Conservation (phyloP, 2,113 vertebrate genomes). For the Clupea harengus region DNA sequence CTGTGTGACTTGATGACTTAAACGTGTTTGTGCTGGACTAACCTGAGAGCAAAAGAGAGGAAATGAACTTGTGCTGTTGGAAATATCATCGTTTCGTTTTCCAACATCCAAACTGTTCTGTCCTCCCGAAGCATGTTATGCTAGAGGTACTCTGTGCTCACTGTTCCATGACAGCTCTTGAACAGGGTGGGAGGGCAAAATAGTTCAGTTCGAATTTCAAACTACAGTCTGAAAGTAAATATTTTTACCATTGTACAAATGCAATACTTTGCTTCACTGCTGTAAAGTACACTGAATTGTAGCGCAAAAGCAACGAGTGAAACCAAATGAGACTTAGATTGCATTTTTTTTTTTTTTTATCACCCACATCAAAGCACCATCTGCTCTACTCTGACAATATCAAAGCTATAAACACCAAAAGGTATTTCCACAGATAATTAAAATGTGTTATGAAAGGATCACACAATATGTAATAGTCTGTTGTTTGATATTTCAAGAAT, state of each 20-base stretch:
- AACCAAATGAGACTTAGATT: background rate
- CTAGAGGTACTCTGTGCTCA: background rate
- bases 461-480: background rate
- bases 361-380: background rate
- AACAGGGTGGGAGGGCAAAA: background rate
- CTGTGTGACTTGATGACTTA: background rate
- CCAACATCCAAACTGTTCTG: background rate
- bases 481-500: background rate
- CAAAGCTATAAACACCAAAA: background rate
- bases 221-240: background rate
- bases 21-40: background rate
- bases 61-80: constrained; percentile 5
- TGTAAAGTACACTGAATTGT: background rate
- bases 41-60: background rate
- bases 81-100: background rate
- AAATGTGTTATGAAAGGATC: background rate
- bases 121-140: background rate
- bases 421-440: background rate
- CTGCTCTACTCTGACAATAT: background rate
- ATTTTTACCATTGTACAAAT: background rate
- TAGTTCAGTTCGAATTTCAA: background rate
- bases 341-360: background rate
- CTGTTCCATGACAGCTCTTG: background rate
- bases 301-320: background rate
- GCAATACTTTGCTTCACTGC: background rate